These are phyloP conservation scores for Tachysurus fulvidraco DNA, from an alignment of 2,113 vertebrate species.

Conservation along the genomic window DNA sequence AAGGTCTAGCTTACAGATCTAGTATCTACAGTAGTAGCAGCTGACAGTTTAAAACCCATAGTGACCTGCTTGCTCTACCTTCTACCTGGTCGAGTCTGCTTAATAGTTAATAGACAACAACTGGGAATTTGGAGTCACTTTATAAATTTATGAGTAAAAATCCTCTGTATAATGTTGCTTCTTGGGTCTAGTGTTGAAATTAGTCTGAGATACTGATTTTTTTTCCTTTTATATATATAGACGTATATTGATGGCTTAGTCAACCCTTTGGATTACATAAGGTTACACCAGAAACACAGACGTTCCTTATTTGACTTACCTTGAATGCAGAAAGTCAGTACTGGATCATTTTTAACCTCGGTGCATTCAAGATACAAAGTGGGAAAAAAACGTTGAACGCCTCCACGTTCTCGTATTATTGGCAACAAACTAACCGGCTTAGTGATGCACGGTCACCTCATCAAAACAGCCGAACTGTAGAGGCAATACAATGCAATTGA, in stretches of 20 bases:
- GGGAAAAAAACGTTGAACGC: not conserved
- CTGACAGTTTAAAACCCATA: not conserved
- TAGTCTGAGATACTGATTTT: not conserved
- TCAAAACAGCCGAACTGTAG: not conserved
- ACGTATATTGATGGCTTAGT: not conserved
- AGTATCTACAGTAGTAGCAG: not conserved
- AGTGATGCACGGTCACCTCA: not conserved
- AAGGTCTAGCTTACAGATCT: not conserved
- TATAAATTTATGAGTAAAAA: constrained; percentile 14
- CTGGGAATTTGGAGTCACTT: constrained; percentile 16
- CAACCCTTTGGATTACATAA: not conserved
- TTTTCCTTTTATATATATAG: not conserved
- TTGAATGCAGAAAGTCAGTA: too few relatives aligned
- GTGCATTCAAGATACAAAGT: not conserved
- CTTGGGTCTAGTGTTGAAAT: not conserved
- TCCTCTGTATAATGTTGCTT: constrained; percentile 1
- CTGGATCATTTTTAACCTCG: not conserved
- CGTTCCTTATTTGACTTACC: not conserved
- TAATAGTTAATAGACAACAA: constrained; percentile 27
- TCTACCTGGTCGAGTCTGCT: not conserved
- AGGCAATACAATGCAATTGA: not conserved
- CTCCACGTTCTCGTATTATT: not conserved
- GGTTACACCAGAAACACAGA: not conserved
- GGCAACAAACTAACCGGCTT: not conserved
- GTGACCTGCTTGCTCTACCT: not conserved